Conservation (phyloP, 1,140 invertebrate species). For the Pristionchus pacificus region DNA sequence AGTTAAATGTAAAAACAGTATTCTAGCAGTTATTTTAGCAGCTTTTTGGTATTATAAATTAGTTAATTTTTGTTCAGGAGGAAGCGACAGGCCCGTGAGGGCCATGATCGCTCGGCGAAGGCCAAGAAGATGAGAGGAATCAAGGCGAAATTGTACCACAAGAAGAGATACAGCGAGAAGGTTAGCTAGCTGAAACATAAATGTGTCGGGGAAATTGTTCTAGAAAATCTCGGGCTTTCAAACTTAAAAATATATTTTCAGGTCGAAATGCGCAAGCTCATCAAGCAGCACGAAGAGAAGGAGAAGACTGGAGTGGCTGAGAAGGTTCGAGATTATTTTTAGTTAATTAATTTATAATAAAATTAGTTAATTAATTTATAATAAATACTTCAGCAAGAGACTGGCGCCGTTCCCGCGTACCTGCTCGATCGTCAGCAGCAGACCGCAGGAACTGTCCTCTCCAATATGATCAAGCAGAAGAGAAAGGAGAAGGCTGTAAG, state of each 20-base stretch:
- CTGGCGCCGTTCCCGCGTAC: conserved; percentile 91
- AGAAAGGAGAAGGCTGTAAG: conserved; percentile 88
- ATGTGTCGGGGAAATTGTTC: too few species aligned
- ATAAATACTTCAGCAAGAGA: conserved; percentile 64
- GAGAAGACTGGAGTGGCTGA: conserved; percentile 65
- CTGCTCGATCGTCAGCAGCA: conserved; percentile 87
- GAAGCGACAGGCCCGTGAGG: conserved; percentile 86
- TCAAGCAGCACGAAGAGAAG: conserved; percentile 63
- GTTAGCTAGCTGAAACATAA: conserved; percentile 99
- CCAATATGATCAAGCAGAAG: conserved; percentile 99
- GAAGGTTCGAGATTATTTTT: neutral
- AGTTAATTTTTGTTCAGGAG: conserved; percentile 67
- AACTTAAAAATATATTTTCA: too few species aligned
- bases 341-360: neutral
- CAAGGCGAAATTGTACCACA: conserved; percentile 96
- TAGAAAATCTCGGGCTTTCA: too few species aligned
- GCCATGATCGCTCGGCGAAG: conserved; percentile 81
- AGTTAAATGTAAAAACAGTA: too few species aligned
- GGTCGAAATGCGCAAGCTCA: conserved; percentile 54
- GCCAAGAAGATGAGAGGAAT: conserved; percentile 87
- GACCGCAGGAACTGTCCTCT: conserved; percentile 85
- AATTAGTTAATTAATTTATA: neutral
- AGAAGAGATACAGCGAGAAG: conserved; percentile 91
- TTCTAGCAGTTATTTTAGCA: too few species aligned
- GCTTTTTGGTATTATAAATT: too few species aligned